Conservation (phyloP, 1,140 invertebrate genomes). For the Euschistus heros region DNA sequence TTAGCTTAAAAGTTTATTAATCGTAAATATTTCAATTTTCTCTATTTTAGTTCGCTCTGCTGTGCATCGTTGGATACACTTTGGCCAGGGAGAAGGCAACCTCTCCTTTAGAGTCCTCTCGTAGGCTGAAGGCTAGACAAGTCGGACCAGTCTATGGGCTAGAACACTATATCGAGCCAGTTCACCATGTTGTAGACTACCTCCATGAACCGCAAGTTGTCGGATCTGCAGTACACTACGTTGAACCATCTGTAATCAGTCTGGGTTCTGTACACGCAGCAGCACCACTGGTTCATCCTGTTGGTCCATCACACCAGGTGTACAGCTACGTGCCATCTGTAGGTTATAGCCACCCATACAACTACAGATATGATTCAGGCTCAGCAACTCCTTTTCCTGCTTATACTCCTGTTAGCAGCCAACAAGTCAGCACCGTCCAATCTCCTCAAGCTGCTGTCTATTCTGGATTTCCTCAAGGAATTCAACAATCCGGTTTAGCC, state of each 20-base stretch:
- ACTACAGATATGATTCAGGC: neutral
- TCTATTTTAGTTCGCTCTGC: neutral
- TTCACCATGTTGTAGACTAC: neutral
- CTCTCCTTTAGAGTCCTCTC: neutral
- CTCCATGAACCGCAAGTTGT: neutral
- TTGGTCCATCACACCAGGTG: neutral
- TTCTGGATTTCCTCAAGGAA: no score
- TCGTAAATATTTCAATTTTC: no score
- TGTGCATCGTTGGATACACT: neutral
- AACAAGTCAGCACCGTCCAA: no score
- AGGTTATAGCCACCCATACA: neutral
- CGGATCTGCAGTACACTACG: neutral
- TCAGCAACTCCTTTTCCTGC: neutral
- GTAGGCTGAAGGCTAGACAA: neutral
- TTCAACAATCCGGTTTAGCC: no score
- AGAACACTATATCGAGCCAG: neutral
- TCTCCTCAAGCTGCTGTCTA: no score
- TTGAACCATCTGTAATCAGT: neutral
- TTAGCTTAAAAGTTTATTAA: no score
- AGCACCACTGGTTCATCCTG: neutral
- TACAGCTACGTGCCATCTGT: neutral
- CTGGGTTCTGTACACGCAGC: neutral
- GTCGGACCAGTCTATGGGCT: neutral
- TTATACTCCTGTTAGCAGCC: neutral
- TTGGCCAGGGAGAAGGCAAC: neutral